Base-by-base conservation (phyloP, 2,113 vertebrate genomes). In the Lamprotornis superbus region DNA sequence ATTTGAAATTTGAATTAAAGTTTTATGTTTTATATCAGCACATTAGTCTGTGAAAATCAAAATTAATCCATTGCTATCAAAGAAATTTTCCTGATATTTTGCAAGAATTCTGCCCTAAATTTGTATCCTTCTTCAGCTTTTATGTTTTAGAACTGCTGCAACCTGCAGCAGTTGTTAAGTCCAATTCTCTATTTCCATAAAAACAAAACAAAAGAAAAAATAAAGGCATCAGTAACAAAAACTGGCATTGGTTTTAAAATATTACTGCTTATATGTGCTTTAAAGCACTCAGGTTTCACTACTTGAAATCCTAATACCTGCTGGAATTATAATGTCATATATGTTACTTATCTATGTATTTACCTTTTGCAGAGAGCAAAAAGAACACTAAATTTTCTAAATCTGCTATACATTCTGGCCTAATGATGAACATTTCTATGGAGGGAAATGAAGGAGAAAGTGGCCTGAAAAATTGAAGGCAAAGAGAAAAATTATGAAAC, bases 331-430 rank as follows among this genome's bases (percentile, higher is more conserved):
- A 86, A 35, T 42, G 40, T 53, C 11, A 42, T 21, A 14, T 16
- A 7, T 16, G 2, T 20, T 74, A 28, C 3, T 28, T 84, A 71
- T 16, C 25, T 33, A 37, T 27, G 7, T 22, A 11, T 21, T 89
- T 67, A 24, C 5, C 4, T 67, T 75, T 31, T 35, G 12, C 13
- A 47, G 8, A 1, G 6, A 64, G 27, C 10, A 42, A 60, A 84
- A 83, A 40, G 2, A 40, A 9, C 6, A 9, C 7, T 22, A 18
- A 16, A 1, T 35, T 60, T 61, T 70, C 42, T 67, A 70, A 57
- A 67, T 37, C 13, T 56, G 5, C 4, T 44, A 2, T 31, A n/a
- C 2, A 3, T 75, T 82, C 39, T 6, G 0, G 6, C 15, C 15
- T 67, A 37, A 75, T 6, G 3, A 59, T n/a, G 12, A 46, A 28